These are phyloP conservation scores for Oscheius sp. DNA, from an alignment of 2,888 invertebrate species.

Conservation along the genomic window DNA sequence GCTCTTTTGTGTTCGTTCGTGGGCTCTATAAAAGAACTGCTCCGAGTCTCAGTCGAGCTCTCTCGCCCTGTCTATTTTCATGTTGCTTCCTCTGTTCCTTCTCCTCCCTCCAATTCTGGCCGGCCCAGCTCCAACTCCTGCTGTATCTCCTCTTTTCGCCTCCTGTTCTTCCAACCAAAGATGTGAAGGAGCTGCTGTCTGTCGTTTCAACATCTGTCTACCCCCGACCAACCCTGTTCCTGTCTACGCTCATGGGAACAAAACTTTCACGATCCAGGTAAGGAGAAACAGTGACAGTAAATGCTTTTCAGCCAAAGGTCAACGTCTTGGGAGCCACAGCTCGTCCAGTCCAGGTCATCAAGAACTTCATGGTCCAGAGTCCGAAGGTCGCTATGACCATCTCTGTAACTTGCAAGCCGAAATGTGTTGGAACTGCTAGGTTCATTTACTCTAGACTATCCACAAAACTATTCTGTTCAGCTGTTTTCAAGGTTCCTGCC, in stretches of 20 bases:
- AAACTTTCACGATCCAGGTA: conserved; percentile 22
- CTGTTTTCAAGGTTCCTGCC: conserved; percentile 32
- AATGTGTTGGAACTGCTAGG: conserved; percentile 20
- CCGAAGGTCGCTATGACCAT: neutral
- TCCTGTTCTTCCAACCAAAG: conserved; percentile 13
- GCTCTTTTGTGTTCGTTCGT: conserved; percentile 6
- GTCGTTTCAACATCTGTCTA: conserved; percentile 32
- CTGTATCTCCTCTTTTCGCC: conserved; percentile 17
- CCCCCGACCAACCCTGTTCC: conserved; percentile 29
- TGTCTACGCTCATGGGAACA: conserved; percentile 28
- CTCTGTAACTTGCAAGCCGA: conserved; percentile 10
- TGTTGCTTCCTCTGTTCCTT: neutral
- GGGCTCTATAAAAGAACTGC: conserved; percentile 3
- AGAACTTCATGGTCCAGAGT: neutral
- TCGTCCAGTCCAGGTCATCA: neutral
- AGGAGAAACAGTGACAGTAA: no score
- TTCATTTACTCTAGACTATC: neutral
- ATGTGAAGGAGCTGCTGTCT: conserved; percentile 27
- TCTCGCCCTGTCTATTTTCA: no score
- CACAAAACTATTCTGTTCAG: neutral
- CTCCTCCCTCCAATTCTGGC: neutral
- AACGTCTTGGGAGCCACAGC: neutral
- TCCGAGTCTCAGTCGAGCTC: neutral
- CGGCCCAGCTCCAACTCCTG: neutral
- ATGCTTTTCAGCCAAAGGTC: conserved; percentile 9